A percentile compares a stretch with the other conserved stretches of the same genome.
Evolutionary conservation across 1,140 invertebrate species (phyloP).

Genomic region (Pararge aegeria): DNA sequence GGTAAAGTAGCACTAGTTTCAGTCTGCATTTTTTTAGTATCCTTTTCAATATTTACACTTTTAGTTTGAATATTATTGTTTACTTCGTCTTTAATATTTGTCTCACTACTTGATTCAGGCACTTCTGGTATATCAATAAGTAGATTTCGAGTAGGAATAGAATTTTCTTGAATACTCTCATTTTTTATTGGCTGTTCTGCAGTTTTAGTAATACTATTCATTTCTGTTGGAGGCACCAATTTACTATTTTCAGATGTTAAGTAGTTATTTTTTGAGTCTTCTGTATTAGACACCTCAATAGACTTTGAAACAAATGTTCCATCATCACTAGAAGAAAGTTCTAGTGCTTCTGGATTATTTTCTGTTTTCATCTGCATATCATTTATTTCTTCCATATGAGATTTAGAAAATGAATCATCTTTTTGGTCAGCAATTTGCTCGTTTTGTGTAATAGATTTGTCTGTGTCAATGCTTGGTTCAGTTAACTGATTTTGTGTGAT

Average conservation of each 20-base stretch:
- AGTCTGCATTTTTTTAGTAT: constrained; percentile 5
- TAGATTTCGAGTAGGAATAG: not conserved
- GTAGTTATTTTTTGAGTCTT: constrained; percentile 28
- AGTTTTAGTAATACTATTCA: constrained; percentile 28
- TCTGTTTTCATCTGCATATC: not conserved
- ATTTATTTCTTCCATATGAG: not conserved
- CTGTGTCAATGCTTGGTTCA: not conserved
- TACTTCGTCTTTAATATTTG: not conserved
- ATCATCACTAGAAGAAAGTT: constrained; percentile 17
- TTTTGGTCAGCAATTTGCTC: not conserved
- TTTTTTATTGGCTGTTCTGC: constrained; percentile 25
- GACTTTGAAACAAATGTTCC: constrained; percentile 23
- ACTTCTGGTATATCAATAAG: constrained; percentile 17
- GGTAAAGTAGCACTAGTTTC: constrained; percentile 9
- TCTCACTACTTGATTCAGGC: not conserved
- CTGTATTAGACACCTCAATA: constrained; percentile 33
- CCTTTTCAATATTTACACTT: constrained; percentile 19
- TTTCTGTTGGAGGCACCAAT: constrained; percentile 23
- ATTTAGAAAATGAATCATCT: not conserved
- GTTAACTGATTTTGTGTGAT: not conserved
- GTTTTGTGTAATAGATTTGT: not conserved
- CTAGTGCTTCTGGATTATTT: constrained; percentile 8
- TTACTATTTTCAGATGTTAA: constrained; percentile 35
- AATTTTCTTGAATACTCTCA: constrained; percentile 12
- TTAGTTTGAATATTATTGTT: constrained; percentile 16